phyloP scores from a whole-genome alignment of 2,797 vertebrate species.

The Euthynnus affinis region DNA sequence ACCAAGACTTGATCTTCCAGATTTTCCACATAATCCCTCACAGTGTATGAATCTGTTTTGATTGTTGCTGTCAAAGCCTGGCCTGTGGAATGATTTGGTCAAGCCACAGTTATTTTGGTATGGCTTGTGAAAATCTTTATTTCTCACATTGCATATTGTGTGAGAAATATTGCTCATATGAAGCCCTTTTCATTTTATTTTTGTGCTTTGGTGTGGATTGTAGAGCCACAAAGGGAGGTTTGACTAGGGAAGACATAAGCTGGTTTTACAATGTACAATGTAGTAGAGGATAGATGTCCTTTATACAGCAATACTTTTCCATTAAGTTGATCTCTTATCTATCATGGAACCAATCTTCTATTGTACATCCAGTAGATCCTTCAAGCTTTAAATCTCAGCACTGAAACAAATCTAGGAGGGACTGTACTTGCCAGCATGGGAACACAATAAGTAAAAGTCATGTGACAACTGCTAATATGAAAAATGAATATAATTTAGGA shows the following conservation, averaged over 20 bases:
- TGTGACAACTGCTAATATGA: not conserved
- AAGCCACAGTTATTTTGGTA: constrained; percentile 71
- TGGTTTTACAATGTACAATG: not conserved
- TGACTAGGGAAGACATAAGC: constrained; percentile 21
- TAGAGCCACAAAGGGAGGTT: constrained; percentile 1
- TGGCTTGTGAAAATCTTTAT: constrained; percentile 65
- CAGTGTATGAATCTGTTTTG: constrained; percentile 54
- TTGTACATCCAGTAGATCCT: no score
- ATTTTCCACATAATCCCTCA: constrained; percentile 65
- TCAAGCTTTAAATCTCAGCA: no score
- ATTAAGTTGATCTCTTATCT: no score
- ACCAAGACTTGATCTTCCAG: constrained; percentile 29
- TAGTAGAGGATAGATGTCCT: constrained; percentile 13
- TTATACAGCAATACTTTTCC: not conserved
- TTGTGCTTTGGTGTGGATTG: not conserved
- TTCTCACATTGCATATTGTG: constrained; percentile 21
- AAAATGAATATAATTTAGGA: not conserved
- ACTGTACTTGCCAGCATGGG: not conserved
- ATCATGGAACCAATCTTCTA: no score
- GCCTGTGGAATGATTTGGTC: constrained; percentile 57
- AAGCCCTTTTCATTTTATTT: constrained; percentile 32
- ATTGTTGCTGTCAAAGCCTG: constrained; percentile 55
- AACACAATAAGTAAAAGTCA: not conserved
- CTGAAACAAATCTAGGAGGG: not conserved
- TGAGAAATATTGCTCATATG: constrained; percentile 35